phyloP scores from a whole-genome alignment of 2,113 vertebrate genomes.

The Miniopterus natalensis region DNA sequence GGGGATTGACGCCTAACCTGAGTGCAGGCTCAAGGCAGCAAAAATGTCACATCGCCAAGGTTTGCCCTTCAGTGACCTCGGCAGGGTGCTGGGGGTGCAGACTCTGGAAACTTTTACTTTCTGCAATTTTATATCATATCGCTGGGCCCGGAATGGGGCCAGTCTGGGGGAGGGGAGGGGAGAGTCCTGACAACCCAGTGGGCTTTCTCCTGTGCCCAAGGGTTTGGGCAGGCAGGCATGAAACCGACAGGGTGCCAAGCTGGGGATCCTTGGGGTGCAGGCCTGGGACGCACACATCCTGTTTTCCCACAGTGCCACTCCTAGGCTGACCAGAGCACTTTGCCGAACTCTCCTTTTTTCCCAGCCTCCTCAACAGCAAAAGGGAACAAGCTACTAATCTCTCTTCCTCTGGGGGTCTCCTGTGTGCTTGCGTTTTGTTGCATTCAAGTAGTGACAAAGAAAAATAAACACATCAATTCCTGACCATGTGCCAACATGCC shows the following conservation, averaged over 20 bases:
- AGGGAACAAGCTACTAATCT: conserved; percentile 33
- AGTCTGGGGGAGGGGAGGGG: neutral
- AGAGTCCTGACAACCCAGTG: neutral
- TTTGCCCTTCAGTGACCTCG: conserved; percentile 67
- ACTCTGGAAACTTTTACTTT: conserved; percentile 61
- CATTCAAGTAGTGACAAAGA: conserved; percentile 16
- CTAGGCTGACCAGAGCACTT: conserved; percentile 67
- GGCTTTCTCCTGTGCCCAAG: neutral
- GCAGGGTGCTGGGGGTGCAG: neutral
- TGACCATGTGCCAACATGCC: neutral
- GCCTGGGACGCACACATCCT: conserved; percentile 30
- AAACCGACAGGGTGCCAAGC: neutral
- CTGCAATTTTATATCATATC: neutral
- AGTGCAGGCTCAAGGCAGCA: conserved; percentile 25
- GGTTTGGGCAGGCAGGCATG: neutral
- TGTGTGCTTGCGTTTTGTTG: conserved; percentile 41
- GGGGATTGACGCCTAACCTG: neutral
- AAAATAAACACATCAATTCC: conserved; percentile 55
- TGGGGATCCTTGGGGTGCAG: neutral
- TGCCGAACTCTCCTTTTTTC: conserved; percentile 58
- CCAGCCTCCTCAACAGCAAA: conserved; percentile 49
- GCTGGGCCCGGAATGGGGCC: neutral
- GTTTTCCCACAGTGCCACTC: conserved; percentile 66
- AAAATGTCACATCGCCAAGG: neutral
- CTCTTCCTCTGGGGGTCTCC: conserved; percentile 58